A percentile compares a stretch with the other conserved stretches of the same genome.
phyloP scores from a whole-genome alignment of 2,113 vertebrate species.

The Nesoenas mayeri region DNA sequence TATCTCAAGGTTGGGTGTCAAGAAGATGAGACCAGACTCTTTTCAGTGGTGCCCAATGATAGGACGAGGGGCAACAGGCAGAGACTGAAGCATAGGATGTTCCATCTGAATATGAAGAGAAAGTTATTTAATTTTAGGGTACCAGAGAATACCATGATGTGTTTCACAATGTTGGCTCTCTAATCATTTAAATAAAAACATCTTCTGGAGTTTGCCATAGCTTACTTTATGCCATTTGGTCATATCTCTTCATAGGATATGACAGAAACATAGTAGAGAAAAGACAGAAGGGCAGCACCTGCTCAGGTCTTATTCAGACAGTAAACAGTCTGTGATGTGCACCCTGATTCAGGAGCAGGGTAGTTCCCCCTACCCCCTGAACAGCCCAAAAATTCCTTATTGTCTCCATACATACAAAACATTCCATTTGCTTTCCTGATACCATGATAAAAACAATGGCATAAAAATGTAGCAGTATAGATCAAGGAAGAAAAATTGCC shows the following conservation, averaged over 20 bases:
- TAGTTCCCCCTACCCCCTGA: neutral
- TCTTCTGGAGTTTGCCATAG: neutral
- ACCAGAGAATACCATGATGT: too few species aligned
- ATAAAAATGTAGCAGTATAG: conserved; percentile 24
- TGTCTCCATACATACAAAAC: neutral
- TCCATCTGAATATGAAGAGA: too few species aligned
- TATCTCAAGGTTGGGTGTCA: too few species aligned
- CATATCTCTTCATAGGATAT: neutral
- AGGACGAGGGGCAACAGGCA: too few species aligned
- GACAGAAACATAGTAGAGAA: neutral
- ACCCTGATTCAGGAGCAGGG: neutral
- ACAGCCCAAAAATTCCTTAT: neutral
- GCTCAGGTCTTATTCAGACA: neutral
- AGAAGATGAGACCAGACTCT: too few species aligned
- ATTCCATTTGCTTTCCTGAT: neutral
- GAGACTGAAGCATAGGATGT: too few species aligned
- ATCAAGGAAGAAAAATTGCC: conserved; percentile 45
- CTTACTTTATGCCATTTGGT: neutral
- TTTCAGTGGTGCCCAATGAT: too few species aligned
- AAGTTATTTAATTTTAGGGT: too few species aligned
- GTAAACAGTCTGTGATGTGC: neutral
- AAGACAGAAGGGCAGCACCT: neutral
- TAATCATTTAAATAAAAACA: neutral
- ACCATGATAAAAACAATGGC: neutral
- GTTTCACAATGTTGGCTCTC: neutral